These are phyloP conservation scores for Diploscapter pachys DNA, from an alignment of 1,140 invertebrate species.

Conservation along the genomic window DNA sequence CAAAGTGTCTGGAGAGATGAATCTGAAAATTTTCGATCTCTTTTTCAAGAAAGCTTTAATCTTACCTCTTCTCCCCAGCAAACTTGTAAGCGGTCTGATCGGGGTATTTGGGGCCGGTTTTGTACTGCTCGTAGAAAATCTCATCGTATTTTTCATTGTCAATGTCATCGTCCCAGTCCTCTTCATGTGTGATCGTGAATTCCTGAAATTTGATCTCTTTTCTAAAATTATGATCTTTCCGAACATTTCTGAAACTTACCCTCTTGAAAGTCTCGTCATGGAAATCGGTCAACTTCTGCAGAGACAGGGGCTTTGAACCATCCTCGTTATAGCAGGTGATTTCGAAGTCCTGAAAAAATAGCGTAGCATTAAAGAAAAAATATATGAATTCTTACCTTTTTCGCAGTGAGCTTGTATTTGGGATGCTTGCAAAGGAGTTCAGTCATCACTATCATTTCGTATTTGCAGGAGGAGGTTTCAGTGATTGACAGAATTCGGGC, in stretches of 20 bases:
- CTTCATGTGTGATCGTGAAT: no score
- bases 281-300: constrained; percentile 16
- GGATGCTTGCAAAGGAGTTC: constrained; percentile 81
- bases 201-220: no score
- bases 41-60: no score
- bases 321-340: neutral
- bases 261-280: constrained; percentile 8
- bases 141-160: no score
- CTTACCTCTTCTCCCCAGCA: no score
- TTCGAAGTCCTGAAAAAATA: no score
- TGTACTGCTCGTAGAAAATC: no score
- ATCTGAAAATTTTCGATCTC: neutral
- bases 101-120: no score
- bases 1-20: neutral
- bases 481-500: constrained; percentile 90
- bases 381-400: constrained; percentile 21
- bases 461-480: constrained; percentile 88
- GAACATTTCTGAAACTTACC: neutral
- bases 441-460: constrained; percentile 82
- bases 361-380: constrained; percentile 3
- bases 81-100: no score
- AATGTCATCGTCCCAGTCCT: no score
- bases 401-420: constrained; percentile 67
- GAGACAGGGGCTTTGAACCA: constrained; percentile 14
- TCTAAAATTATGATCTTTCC: no score